phyloP scores from a whole-genome alignment of 2,888 invertebrate genomes.

The Papilio protenor region DNA sequence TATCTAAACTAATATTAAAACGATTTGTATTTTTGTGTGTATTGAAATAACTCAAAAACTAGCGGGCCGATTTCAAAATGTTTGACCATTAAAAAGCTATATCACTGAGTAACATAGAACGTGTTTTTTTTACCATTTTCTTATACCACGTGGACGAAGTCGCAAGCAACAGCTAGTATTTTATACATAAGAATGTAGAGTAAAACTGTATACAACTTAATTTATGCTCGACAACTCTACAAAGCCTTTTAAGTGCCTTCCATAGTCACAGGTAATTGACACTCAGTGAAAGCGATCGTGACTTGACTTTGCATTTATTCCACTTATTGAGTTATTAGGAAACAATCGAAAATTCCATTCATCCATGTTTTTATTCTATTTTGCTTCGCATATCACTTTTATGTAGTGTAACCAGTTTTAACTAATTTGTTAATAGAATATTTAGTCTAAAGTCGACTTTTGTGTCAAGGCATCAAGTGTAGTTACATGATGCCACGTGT shows the following conservation, averaged over 20 bases:
- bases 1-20: too few species aligned
- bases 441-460: too few species aligned
- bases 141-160: too few species aligned
- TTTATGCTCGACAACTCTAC: slow-evolving; percentile 29
- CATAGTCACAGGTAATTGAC: slow-evolving; percentile 38
- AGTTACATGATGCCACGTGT: too few species aligned
- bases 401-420: not conserved
- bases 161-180: not conserved
- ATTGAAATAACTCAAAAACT: too few species aligned
- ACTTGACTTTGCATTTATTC: slow-evolving; percentile 33
- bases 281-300: slow-evolving; percentile 37
- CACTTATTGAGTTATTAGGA: slow-evolving; percentile 21
- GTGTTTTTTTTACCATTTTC: too few species aligned
- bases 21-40: too few species aligned
- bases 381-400: not conserved
- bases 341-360: not conserved
- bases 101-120: too few species aligned
- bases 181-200: slow-evolving; percentile 3
- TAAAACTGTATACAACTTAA: slow-evolving; percentile 29
- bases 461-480: too few species aligned
- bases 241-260: slow-evolving; percentile 40
- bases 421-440: too few species aligned
- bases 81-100: too few species aligned
- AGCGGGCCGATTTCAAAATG: too few species aligned
- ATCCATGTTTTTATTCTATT: not conserved